These are phyloP conservation scores for Drosophila maculinotata DNA, from an alignment of 2,888 invertebrate species.

Conservation along the genomic window DNA sequence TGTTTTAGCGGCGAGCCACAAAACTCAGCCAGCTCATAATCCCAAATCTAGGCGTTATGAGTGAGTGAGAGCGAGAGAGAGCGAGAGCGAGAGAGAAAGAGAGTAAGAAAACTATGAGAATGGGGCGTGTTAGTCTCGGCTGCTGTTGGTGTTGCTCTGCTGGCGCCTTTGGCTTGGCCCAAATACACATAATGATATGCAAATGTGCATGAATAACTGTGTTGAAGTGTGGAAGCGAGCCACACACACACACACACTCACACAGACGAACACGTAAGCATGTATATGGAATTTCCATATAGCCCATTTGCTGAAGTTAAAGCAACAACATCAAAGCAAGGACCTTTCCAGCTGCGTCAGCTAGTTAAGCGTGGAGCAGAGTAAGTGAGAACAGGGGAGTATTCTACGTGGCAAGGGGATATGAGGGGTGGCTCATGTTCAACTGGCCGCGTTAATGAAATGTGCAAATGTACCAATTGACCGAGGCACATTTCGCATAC, in stretches of 20 bases:
- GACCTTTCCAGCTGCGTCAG: conserved; percentile 66
- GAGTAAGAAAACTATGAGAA: conserved; percentile 43
- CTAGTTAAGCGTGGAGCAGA: conserved; percentile 60
- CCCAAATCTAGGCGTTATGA: conserved; percentile 77
- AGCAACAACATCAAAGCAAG: conserved; percentile 69
- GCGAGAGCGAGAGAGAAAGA: neutral
- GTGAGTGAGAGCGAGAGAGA: conserved; percentile 14
- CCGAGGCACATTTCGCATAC: conserved; percentile 66
- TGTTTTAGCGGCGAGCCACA: conserved; percentile 66
- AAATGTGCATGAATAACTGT: conserved; percentile 77
- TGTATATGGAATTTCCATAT: conserved; percentile 44
- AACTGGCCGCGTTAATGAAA: conserved; percentile 71
- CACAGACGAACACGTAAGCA: conserved; percentile 7
- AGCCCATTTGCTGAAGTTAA: conserved; percentile 47
- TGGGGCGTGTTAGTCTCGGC: conserved; percentile 28
- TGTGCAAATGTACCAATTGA: conserved; percentile 80
- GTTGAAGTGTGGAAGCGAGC: conserved; percentile 59
- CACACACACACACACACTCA: conserved; percentile 17
- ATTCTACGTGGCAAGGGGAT: neutral
- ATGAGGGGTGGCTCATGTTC: conserved; percentile 39
- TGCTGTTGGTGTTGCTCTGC: conserved; percentile 32
- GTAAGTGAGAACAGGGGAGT: conserved; percentile 3
- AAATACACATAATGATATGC: conserved; percentile 74
- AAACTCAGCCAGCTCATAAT: conserved; percentile 77
- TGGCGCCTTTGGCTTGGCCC: conserved; percentile 45